Evolutionary conservation across 2,113 vertebrate species (phyloP).

Genomic region (Callocephalon fimbriatum): DNA sequence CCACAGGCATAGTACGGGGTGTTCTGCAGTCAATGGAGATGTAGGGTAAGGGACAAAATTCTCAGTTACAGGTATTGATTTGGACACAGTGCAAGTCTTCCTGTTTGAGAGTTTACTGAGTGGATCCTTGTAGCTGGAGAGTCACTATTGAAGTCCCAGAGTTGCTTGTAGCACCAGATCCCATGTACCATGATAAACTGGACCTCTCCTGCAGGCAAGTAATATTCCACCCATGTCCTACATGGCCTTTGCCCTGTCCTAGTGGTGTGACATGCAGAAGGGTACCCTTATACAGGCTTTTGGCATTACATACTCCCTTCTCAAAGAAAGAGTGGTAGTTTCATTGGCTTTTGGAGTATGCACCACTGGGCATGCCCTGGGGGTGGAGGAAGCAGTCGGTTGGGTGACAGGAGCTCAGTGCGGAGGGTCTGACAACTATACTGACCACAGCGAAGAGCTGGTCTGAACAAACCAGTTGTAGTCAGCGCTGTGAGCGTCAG

Average conservation of each 20-base stretch:
- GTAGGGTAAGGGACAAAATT: background rate
- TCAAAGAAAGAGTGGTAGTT: background rate
- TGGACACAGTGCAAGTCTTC: background rate
- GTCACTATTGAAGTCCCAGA: background rate
- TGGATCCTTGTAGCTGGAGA: background rate
- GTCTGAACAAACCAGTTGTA: background rate
- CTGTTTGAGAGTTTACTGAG: background rate
- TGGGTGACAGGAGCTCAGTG: background rate
- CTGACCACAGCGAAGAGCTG: background rate
- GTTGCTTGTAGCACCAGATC: background rate
- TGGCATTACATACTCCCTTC: background rate
- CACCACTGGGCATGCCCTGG: background rate
- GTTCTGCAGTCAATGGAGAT: background rate
- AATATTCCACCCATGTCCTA: rapidly evolving
- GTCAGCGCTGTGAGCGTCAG: background rate
- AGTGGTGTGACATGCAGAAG: background rate
- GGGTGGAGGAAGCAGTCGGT: background rate
- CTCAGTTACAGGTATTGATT: background rate
- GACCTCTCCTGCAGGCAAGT: background rate
- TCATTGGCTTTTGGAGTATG: background rate
- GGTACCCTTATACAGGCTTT: rapidly evolving
- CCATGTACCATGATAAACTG: background rate
- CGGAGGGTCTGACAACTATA: rapidly evolving
- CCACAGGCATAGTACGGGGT: background rate
- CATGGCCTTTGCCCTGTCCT: background rate